phyloP scores from a whole-genome alignment of 1,140 invertebrate species.

The Adelges cooleyi region DNA sequence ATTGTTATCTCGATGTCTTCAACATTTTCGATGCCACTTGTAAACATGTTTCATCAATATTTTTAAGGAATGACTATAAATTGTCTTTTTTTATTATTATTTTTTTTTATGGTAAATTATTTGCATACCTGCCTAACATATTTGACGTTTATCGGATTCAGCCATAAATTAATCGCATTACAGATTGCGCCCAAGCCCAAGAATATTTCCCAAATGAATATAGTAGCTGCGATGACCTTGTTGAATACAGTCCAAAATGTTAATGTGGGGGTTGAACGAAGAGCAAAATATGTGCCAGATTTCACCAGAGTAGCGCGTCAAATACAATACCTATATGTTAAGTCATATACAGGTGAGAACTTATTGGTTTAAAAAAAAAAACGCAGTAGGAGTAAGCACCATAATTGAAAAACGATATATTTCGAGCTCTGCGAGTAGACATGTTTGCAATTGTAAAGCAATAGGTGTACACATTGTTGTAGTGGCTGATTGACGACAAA shows the following conservation, averaged over 20 bases:
- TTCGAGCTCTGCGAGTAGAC: neutral
- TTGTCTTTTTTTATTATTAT: too few species aligned
- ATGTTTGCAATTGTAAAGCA: too few species aligned
- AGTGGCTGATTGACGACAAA: neutral
- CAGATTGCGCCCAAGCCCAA: conserved; percentile 10
- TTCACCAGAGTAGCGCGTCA: neutral
- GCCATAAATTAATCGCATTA: conserved; percentile 12
- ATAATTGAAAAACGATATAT: conserved; percentile 1
- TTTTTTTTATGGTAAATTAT: too few species aligned
- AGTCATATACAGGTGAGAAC: conserved; percentile 25
- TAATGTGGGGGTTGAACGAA: conserved; percentile 6
- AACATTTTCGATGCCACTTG: too few species aligned
- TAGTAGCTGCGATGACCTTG: neutral
- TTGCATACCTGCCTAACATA: conserved; percentile 14
- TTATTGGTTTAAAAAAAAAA: conserved; percentile 2
- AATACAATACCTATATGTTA: too few species aligned
- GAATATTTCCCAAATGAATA: conserved; percentile 20
- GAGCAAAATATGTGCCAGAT: neutral
- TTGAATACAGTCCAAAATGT: neutral
- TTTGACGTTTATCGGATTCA: conserved; percentile 14
- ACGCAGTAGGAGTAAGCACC: conserved; percentile 6
- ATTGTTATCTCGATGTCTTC: too few species aligned
- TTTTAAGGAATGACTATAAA: too few species aligned
- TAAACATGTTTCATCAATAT: too few species aligned
- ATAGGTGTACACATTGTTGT: too few species aligned